Evolutionary conservation across 2,113 vertebrate species (phyloP), one percentile per base, ranked within the genome.

Genomic region (Alces alces): DNA sequence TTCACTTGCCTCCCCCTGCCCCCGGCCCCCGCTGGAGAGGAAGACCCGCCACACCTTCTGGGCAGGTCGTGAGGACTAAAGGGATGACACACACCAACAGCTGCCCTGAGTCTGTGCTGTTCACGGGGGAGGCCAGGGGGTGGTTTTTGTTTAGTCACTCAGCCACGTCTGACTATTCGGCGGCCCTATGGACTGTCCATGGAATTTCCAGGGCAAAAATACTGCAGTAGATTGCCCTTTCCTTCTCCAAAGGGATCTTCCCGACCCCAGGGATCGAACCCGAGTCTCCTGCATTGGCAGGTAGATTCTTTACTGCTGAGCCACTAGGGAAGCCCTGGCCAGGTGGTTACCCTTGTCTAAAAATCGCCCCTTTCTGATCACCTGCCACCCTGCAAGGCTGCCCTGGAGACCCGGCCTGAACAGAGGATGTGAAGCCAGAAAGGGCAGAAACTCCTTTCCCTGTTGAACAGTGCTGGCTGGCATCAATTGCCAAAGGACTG

Each of bases 21-120:
- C 30, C 19, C 3, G 13, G 0, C 13, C 21, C 50, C 30, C 12
- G 19, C 50, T 0, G 15, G 36, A 28, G 5, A 27, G 60, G 14
- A 54, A 6, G 4, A 12, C 60, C 45, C 14, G 19, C 19, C 6
- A 23, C 76, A 1, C 33, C 70, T 76, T 33, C 33, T 8, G 8
- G 80, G 61, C 76, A 52, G 28, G 21, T 1, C 7, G 3, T 33
- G 55, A 89, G n/a, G 7, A 16, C 45, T 13, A 36, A n/a, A n/a
- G 83, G 45, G 19, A 7, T 21, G 73, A 25, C 4, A 3, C 1
- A 1, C 1, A 0, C 66, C 6, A 1, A 2, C 13, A 66, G 30
- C 52, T 14, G 1, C 55, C 30, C 1, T 1, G 6, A 36, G 12
- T 52, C 6, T 12, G 30, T 64, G 36, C 39, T 5, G 0, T 5